Percentiles rank a stretch among this genome's conserved stretches.
These are phyloP conservation scores for Ursus arctos DNA, from an alignment of 2,113 vertebrate species.

Conservation along the genomic window DNA sequence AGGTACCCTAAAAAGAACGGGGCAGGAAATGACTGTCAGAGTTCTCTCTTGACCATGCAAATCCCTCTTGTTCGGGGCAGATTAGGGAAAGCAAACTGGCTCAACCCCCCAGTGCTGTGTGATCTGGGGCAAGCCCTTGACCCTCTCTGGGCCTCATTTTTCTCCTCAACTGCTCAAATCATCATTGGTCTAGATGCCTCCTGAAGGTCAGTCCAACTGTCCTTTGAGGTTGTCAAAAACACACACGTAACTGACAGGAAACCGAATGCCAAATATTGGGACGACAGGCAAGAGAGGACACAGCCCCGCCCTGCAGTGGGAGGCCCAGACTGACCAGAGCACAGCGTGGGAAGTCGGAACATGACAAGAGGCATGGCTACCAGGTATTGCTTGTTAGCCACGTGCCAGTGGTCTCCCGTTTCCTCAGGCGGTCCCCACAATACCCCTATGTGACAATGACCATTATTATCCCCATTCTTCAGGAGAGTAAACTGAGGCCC, in stretches of 20 bases:
- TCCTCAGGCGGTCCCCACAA: not conserved
- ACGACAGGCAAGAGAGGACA: not conserved
- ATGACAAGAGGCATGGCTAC: not conserved
- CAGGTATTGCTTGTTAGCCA: too few species aligned
- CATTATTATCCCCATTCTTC: not conserved
- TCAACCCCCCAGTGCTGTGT: not conserved
- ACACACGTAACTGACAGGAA: not conserved
- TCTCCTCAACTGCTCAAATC: not conserved
- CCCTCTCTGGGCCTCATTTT: constrained; percentile 11
- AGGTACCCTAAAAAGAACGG: not conserved
- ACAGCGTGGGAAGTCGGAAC: not conserved
- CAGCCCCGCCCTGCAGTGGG: too few species aligned
- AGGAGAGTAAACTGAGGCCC: not conserved
- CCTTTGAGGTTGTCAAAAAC: not conserved
- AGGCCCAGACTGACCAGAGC: not conserved
- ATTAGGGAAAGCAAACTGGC: not conserved
- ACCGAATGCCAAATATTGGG: not conserved
- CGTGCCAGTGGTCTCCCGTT: not conserved
- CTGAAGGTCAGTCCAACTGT: not conserved
- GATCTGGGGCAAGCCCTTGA: not conserved
- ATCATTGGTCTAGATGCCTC: not conserved
- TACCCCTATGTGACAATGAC: not conserved
- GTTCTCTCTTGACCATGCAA: not conserved
- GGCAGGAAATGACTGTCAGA: not conserved
- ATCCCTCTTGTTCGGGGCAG: not conserved